Evolutionary conservation across 92 coral and sea anemone genomes (phyloP).

Genomic region (Bergia sp.): DNA sequence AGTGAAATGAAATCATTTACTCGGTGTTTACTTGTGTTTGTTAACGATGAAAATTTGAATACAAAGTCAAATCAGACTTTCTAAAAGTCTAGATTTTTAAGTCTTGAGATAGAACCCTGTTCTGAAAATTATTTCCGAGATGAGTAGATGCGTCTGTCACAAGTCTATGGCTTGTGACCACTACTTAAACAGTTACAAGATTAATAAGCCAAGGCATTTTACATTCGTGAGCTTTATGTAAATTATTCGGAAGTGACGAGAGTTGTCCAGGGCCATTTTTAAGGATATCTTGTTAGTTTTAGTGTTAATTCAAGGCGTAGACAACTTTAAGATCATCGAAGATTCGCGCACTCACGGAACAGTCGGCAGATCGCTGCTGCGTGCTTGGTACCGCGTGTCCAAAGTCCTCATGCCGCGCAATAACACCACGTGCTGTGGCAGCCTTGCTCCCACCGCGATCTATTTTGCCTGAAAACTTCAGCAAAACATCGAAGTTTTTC

Average conservation of each 20-base stretch:
- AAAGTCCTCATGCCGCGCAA: neutral
- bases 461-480: neutral
- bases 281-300: conserved; percentile 23
- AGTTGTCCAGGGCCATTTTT: neutral
- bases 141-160: neutral
- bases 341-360: conserved; percentile 18
- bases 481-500: neutral
- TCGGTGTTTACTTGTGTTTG: neutral
- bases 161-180: neutral
- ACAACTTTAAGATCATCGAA: neutral
- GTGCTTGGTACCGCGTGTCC: neutral
- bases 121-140: no score
- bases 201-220: neutral
- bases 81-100: neutral
- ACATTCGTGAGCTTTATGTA: neutral
- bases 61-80: neutral
- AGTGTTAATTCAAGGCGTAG: conserved; percentile 38
- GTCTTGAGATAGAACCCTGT: no score
- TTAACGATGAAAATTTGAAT: neutral
- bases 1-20: neutral
- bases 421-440: conserved; percentile 5
- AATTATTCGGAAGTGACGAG: conserved; percentile 19
- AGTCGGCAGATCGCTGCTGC: neutral
- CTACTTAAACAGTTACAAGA: neutral
- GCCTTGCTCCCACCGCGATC: neutral